Evolutionary conservation across 2,888 invertebrate genomes (phyloP).

Genomic region (Plagodis dolabraria): DNA sequence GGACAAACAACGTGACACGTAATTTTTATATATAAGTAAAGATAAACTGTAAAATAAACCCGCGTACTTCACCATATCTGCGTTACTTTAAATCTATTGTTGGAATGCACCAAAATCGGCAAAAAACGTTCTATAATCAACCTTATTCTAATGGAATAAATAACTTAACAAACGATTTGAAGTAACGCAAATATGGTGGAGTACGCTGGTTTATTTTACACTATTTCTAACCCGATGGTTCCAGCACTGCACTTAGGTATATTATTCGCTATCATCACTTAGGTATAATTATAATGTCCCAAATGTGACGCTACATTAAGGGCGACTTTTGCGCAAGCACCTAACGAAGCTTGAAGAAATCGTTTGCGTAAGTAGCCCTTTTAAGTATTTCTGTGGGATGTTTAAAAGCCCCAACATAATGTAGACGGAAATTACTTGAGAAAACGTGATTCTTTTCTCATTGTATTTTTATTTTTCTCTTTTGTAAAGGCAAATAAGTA

Average conservation of each 20-base stretch:
- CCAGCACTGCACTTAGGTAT: background rate
- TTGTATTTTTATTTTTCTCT: background rate
- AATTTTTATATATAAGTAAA: too few relatives aligned
- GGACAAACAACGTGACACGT: too few relatives aligned
- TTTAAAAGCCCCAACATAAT: constrained; percentile 25
- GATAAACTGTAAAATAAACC: too few relatives aligned
- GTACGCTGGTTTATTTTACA: too few relatives aligned
- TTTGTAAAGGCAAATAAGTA: constrained; percentile 4
- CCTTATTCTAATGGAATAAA: too few relatives aligned
- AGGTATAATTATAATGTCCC: constrained; percentile 38
- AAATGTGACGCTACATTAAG: constrained; percentile 33
- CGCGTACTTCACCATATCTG: too few relatives aligned
- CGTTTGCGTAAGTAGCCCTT: constrained; percentile 18
- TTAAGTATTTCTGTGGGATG: constrained; percentile 12
- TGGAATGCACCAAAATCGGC: too few relatives aligned
- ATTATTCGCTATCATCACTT: background rate
- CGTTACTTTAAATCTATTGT: too few relatives aligned
- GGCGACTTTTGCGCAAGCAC: constrained; percentile 11
- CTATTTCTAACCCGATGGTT: too few relatives aligned
- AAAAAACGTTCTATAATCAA: too few relatives aligned
- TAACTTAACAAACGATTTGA: too few relatives aligned
- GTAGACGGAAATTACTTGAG: constrained; percentile 12
- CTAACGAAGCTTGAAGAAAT: constrained; percentile 23
- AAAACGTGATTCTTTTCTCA: constrained; percentile 21
- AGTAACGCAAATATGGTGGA: too few relatives aligned